Conservation (phyloP, 1,140 invertebrate species). For the Reticulitermes speratus region DNA sequence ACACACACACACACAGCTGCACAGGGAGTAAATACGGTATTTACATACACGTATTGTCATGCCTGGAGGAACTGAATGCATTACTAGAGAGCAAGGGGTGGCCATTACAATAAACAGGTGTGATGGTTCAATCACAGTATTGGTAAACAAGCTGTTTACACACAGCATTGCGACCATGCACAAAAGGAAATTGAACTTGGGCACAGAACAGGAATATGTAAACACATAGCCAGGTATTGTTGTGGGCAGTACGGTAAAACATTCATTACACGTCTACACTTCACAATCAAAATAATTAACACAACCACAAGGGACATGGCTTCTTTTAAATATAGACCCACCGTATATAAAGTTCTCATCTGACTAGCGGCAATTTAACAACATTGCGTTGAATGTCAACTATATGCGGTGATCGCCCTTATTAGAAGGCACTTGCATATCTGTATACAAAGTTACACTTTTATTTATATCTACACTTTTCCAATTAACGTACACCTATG, state of each 20-base stretch:
- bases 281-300: background rate
- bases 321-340: no score
- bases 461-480: no score
- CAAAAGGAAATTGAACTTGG: background rate
- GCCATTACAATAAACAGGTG: slow-evolving; percentile 11
- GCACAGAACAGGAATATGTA: background rate
- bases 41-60: background rate
- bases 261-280: background rate
- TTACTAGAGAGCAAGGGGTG: background rate
- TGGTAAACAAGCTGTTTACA: slow-evolving; percentile 18
- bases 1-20: background rate
- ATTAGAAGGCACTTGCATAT: no score
- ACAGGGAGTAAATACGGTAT: background rate
- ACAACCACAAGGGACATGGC: background rate
- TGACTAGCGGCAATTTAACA: no score
- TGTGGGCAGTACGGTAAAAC: background rate
- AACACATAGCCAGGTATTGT: background rate
- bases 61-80: background rate
- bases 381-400: no score
- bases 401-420: no score
- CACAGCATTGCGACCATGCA: background rate
- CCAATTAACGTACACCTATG: no score
- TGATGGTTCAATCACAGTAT: background rate
- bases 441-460: no score
- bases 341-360: no score